These are phyloP conservation scores for Meandrina meandrites DNA, from an alignment of 92 coral and sea anemone genomes.

Conservation along the genomic window DNA sequence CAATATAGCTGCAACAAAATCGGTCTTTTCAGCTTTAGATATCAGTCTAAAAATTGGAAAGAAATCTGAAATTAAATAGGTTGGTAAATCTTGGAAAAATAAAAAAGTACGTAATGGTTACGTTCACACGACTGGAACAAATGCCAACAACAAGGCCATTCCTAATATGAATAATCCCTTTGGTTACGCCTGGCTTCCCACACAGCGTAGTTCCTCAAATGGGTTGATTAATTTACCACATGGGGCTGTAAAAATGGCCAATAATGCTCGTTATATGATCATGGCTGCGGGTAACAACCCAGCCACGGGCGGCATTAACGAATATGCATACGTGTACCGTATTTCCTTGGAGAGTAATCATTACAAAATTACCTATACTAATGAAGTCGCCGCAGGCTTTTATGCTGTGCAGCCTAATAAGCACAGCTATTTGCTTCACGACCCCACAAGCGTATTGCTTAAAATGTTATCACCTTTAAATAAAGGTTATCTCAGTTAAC, in stretches of 20 bases:
- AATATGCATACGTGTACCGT: conserved; percentile 70
- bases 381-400: too few species aligned
- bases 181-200: background rate
- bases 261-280: conserved; percentile 79
- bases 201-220: background rate
- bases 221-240: background rate
- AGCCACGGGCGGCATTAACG: conserved; percentile 68
- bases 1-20: too few species aligned
- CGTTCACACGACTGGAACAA: conserved; percentile 17
- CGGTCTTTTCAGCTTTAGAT: too few species aligned
- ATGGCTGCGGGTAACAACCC: conserved; percentile 96
- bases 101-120: conserved; percentile 91
- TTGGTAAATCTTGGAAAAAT: conserved; percentile 86
- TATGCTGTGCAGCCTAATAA: too few species aligned
- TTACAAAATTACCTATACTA: too few species aligned
- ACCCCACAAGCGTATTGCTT: too few species aligned
- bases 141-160: conserved; percentile 45
- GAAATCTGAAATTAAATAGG: conserved; percentile 79
- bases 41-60: too few species aligned
- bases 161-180: conserved; percentile 52
- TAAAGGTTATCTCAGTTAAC: too few species aligned
- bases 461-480: too few species aligned
- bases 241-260: conserved; percentile 85
- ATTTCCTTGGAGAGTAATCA: background rate
- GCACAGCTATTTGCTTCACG: too few species aligned